Evolutionary conservation across 2,797 vertebrate species (phyloP).

Genomic region (Silurus aristotelis): DNA sequence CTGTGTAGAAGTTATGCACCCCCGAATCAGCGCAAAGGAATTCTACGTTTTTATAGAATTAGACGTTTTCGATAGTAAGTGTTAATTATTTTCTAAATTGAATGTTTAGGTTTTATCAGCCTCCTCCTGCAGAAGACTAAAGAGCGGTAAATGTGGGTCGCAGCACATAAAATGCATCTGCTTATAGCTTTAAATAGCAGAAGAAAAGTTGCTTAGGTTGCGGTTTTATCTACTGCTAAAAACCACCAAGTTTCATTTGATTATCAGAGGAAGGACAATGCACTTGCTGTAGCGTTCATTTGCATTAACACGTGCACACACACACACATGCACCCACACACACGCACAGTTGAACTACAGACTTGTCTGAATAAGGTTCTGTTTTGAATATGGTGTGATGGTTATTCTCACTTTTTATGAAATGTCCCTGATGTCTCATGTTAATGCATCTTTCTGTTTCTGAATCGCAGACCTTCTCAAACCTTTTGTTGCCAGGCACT

Average conservation of each 20-base stretch:
- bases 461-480: background rate
- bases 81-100: background rate
- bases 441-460: background rate
- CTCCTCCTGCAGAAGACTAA: too few species aligned
- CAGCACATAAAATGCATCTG: background rate
- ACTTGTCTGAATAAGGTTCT: background rate
- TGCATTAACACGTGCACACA: background rate
- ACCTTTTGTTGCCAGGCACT: background rate
- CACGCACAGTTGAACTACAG: background rate
- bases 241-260: background rate
- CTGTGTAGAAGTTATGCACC: background rate
- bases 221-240: background rate
- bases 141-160: background rate
- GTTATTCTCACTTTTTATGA: background rate
- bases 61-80: too few species aligned
- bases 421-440: background rate
- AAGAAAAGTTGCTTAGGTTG: background rate
- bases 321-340: background rate
- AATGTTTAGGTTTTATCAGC: background rate
- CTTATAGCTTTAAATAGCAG: background rate
- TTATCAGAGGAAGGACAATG: slow-evolving; percentile 1
- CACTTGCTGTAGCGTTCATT: background rate
- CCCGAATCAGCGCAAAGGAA: too few species aligned
- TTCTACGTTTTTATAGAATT: too few species aligned
- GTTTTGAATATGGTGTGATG: background rate